A percentile compares a stretch with the other conserved stretches of the same genome.
These are phyloP conservation scores for silkworm (Bombyx mori) DNA, from an alignment of 1,140 invertebrate genomes.

Conservation along the genomic window DNA sequence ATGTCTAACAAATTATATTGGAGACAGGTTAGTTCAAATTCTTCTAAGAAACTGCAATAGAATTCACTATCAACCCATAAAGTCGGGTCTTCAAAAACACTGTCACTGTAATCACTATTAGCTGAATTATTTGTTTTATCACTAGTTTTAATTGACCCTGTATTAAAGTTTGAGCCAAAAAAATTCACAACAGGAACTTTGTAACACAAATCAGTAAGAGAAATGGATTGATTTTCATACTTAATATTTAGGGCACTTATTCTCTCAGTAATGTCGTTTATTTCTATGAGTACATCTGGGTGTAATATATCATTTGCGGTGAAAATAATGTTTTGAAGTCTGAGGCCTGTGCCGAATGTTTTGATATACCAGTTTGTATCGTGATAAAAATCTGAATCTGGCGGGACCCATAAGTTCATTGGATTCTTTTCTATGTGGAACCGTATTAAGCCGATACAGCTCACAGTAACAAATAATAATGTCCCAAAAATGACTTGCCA, in stretches of 20 bases:
- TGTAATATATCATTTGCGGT: slow-evolving; percentile 78
- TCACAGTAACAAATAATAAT: slow-evolving; percentile 66
- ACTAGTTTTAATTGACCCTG: slow-evolving; percentile 30
- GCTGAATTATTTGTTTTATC: slow-evolving; percentile 23
- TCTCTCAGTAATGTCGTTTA: slow-evolving; percentile 45
- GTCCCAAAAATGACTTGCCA: slow-evolving; percentile 69
- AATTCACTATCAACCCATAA: slow-evolving; percentile 66
- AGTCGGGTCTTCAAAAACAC: slow-evolving; percentile 66
- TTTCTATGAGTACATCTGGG: slow-evolving; percentile 60
- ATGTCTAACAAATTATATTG: slow-evolving; percentile 79
- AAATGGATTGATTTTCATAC: slow-evolving; percentile 45
- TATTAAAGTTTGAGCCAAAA: slow-evolving; percentile 41
- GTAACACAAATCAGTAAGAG: slow-evolving; percentile 77
- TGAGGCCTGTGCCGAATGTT: slow-evolving; percentile 76
- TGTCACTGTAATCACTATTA: slow-evolving; percentile 21
- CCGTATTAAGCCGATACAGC: slow-evolving; percentile 70
- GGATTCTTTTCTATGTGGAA: slow-evolving; percentile 79
- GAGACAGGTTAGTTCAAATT: slow-evolving; percentile 73
- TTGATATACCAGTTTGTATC: slow-evolving; percentile 81
- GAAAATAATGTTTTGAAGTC: slow-evolving; percentile 75
- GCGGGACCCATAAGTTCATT: slow-evolving; percentile 80
- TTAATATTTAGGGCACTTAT: slow-evolving; percentile 43
- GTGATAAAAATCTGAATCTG: slow-evolving; percentile 76
- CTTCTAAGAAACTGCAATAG: slow-evolving; percentile 74
- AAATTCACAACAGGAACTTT: slow-evolving; percentile 70